Percentiles rank a stretch among this genome's conserved stretches.
Conservation (phyloP, 1,140 invertebrate species). For the Augochlora pura region DNA sequence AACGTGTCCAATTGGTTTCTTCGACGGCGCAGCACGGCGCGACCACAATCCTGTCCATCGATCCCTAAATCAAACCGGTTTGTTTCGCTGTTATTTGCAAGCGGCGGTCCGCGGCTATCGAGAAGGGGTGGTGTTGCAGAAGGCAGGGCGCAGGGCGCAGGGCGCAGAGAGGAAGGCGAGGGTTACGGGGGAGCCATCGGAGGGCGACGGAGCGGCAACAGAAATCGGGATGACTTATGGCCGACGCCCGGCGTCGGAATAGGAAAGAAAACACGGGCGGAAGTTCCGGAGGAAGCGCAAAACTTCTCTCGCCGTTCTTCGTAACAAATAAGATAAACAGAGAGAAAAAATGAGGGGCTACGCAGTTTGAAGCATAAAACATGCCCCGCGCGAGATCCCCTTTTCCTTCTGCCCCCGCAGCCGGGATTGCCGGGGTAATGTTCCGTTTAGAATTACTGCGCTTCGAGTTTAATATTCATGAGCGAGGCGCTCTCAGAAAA, state of each 20-base stretch:
- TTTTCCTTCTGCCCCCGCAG: too few relatives aligned
- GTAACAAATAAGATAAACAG: background rate
- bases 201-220: conserved; percentile 20
- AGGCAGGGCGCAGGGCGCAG: too few relatives aligned
- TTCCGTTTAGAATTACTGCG: background rate
- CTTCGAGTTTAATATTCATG: background rate
- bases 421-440: background rate
- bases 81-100: conserved; percentile 28
- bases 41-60: conserved; percentile 10
- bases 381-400: background rate
- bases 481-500: background rate
- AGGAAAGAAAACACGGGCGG: conserved; percentile 19
- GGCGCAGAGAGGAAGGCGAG: too few relatives aligned
- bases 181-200: too few relatives aligned
- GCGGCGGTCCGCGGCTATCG: background rate
- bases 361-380: background rate
- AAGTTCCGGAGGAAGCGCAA: background rate
- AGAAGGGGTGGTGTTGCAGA: too few relatives aligned
- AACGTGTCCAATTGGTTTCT: conserved; percentile 43
- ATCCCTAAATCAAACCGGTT: conserved; percentile 29
- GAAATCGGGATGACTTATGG: conserved; percentile 44
- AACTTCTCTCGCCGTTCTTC: background rate
- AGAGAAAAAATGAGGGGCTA: background rate
- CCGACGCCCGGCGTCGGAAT: conserved; percentile 8
- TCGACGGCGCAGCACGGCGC: conserved; percentile 25